phyloP scores from a whole-genome alignment of 92 coral and sea anemone species.

The Parazoanthus darwini region DNA sequence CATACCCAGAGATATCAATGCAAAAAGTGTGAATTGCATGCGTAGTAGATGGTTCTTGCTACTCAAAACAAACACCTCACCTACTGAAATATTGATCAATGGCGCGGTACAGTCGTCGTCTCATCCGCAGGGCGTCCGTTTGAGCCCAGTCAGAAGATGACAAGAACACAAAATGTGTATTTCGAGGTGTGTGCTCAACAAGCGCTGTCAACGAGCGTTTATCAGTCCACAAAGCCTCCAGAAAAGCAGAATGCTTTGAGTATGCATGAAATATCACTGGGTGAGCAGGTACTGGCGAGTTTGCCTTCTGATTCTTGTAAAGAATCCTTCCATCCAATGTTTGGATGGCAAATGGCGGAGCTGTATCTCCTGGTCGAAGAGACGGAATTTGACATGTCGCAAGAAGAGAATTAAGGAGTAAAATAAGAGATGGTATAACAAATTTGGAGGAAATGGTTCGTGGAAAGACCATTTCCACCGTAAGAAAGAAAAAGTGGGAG shows the following conservation, averaged over 20 bases:
- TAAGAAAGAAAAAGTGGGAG: slow-evolving; percentile 22
- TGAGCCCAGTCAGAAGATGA: slow-evolving; percentile 71
- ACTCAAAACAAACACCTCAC: slow-evolving; percentile 38
- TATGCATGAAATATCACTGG: slow-evolving; percentile 87
- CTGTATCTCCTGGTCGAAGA: slow-evolving; percentile 76
- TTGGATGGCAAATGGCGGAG: slow-evolving; percentile 93
- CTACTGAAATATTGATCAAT: slow-evolving; percentile 64
- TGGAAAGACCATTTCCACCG: slow-evolving; percentile 22
- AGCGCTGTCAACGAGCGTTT: slow-evolving; percentile 65
- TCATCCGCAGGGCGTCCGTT: slow-evolving; percentile 78
- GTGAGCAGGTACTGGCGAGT: slow-evolving; percentile 59
- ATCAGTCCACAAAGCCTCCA: slow-evolving; percentile 91
- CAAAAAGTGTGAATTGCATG: not conserved
- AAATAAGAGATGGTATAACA: not conserved
- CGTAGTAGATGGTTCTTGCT: not conserved
- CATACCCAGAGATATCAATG: not conserved
- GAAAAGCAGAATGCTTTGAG: slow-evolving; percentile 87
- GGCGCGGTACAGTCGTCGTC: slow-evolving; percentile 55
- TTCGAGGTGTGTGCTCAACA: slow-evolving; percentile 74
- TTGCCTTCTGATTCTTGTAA: slow-evolving; percentile 59
- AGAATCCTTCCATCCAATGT: slow-evolving; percentile 85
- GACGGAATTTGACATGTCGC: slow-evolving; percentile 64
- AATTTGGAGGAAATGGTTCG: not conserved
- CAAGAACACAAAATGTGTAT: slow-evolving; percentile 87
- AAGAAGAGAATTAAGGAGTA: not conserved